phyloP scores from a whole-genome alignment of 2,113 vertebrate species.

The Phocoena sinus region DNA sequence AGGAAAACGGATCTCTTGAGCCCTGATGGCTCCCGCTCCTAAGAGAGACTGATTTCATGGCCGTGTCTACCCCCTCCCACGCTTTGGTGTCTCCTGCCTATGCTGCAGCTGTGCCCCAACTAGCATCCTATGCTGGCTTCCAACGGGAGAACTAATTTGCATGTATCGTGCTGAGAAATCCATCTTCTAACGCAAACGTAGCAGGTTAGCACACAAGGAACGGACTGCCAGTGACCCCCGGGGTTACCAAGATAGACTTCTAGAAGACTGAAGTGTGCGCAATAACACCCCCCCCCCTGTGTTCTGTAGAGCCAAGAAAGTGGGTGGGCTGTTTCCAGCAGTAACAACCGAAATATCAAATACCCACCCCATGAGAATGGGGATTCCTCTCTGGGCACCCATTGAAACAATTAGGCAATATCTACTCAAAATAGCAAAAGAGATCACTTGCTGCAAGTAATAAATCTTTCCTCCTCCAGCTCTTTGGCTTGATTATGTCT shows the following conservation, averaged over 20 bases:
- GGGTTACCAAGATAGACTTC: not conserved
- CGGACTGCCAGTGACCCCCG: not conserved
- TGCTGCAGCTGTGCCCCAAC: not conserved
- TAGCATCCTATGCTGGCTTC: not conserved
- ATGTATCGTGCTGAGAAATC: not conserved
- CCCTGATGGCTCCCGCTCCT: not conserved
- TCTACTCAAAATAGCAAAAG: not conserved
- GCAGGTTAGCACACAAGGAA: not conserved
- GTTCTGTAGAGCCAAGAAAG: not conserved
- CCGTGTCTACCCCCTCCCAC: too few species aligned
- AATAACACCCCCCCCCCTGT: too few species aligned
- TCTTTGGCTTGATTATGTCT: too few species aligned
- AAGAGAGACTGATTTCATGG: not conserved
- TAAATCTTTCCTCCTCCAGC: too few species aligned
- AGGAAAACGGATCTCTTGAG: not conserved
- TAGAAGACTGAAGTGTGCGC: not conserved
- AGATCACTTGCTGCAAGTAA: too few species aligned
- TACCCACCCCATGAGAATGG: not conserved
- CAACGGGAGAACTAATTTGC: not conserved
- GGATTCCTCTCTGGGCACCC: not conserved
- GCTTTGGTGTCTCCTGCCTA: not conserved
- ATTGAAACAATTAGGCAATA: not conserved
- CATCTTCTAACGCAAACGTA: not conserved
- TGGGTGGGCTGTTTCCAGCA: not conserved
- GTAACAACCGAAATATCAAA: not conserved